Evolutionary conservation across 2,888 invertebrate species (phyloP).

Genomic region (Ptilodon capucinus): DNA sequence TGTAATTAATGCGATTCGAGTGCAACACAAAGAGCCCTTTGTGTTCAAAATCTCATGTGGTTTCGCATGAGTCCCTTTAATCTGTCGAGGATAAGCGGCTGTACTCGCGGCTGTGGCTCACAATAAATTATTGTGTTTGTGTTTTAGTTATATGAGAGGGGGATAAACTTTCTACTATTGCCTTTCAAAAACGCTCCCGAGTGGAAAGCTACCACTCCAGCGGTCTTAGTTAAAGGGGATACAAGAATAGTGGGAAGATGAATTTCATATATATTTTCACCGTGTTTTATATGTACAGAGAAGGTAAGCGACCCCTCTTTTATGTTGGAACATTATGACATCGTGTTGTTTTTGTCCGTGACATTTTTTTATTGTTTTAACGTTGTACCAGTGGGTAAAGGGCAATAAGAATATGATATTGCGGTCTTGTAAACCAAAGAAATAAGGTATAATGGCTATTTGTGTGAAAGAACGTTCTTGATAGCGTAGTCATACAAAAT

Average conservation of each 20-base stretch:
- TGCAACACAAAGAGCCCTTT: slow-evolving; percentile 44
- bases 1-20: slow-evolving; percentile 39
- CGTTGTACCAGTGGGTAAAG: too few species aligned
- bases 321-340: too few species aligned
- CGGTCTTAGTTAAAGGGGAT: slow-evolving; percentile 19
- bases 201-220: slow-evolving; percentile 25
- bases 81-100: slow-evolving; percentile 58
- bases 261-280: not conserved
- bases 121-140: slow-evolving; percentile 69
- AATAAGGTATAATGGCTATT: too few species aligned
- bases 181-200: slow-evolving; percentile 29
- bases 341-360: too few species aligned
- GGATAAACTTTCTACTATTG: slow-evolving; percentile 53
- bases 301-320: too few species aligned
- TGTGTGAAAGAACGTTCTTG: too few species aligned
- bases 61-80: slow-evolving; percentile 53
- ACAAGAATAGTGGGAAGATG: slow-evolving; percentile 1
- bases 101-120: slow-evolving; percentile 48
- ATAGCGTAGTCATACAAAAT: too few species aligned
- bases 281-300: too few species aligned
- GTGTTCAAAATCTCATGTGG: slow-evolving; percentile 57
- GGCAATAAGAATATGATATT: too few species aligned
- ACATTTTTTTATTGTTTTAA: too few species aligned
- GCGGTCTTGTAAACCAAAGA: too few species aligned
- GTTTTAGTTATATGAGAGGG: slow-evolving; percentile 51